Evolutionary conservation across 2,888 invertebrate species (phyloP), one percentile per base, ranked within the genome.

Genomic region (Anaspis maculata): DNA sequence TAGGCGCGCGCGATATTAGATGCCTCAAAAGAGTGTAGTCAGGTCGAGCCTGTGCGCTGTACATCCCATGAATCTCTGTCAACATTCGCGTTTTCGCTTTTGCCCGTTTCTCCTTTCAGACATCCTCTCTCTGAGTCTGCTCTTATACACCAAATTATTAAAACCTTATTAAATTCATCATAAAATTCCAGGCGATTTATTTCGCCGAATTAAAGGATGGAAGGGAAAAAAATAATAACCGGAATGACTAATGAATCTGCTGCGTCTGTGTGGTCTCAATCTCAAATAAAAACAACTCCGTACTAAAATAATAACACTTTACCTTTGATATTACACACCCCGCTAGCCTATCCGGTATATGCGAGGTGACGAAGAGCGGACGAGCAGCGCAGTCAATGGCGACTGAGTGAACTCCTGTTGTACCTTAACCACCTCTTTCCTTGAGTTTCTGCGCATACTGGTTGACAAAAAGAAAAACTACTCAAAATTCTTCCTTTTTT

Each of bases 31-130:
- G 22, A 15, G n/a, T n/a, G 7, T 24, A 30, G 24, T 14, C 24
- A 30, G 30, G 15, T 30, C 15, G 30, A 19, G 30, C 23, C 22
- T 24, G n/a, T 32, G 24, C 19, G 9, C 19, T 19, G 9, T 19
- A 19, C 9, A 26, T 22, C 23, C 34, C 24, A 34, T 34, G 30
- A 30, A 34, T 30, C 34, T 30, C 34, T 34, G 34, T 34, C 30
- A 34, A 29, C 30, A 25, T 28, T 34, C 14, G 13, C 29, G 25
- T 30, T 34, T 34, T 34, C 34, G 29, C 30, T 34, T 28, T 29
- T 30, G 7, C n/a, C 7, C 3, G 1, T 13, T 6, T 21, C 21
- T 27, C 26, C 7, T 25, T 15, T 19, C 25, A 16, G 23, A 3
- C 13, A 11, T 28, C 21, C 23, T 19, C 25, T 24, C 7, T 5